Percentiles rank a stretch among this genome's conserved stretches.
Conservation (phyloP, 2,797 vertebrate species). For the Cebuella pygmaea region DNA sequence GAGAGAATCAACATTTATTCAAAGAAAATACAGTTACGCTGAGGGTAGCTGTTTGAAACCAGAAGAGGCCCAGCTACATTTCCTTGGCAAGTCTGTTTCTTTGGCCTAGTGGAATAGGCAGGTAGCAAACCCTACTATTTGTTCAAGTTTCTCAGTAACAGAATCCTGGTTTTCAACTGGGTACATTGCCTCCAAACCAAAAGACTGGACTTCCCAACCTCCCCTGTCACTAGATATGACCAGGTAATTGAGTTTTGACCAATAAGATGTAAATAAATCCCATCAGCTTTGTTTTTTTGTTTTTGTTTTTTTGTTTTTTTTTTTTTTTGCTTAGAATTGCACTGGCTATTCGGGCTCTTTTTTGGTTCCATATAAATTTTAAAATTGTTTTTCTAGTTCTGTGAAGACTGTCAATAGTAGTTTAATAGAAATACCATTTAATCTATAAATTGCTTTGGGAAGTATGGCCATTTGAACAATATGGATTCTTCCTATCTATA, state of each 20-base stretch:
- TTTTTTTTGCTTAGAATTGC: background rate
- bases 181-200: background rate
- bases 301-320: background rate
- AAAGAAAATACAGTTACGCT: background rate
- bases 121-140: no score
- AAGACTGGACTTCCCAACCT: background rate
- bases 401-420: background rate
- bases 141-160: background rate
- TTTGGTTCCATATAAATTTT: background rate
- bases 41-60: background rate
- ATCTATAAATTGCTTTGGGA: background rate
- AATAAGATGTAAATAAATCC: background rate
- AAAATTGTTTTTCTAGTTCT: background rate
- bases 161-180: background rate
- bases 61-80: background rate
- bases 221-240: background rate
- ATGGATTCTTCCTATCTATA: background rate
- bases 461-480: background rate
- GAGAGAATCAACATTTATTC: background rate
- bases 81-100: background rate
- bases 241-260: background rate
- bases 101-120: background rate
- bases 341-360: background rate
- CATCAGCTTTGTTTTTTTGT: background rate
- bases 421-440: background rate